Percentiles rank a stretch among this genome's conserved stretches.
These are phyloP conservation scores for Chaetura pelagica DNA, from an alignment of 2,113 vertebrate genomes.

Conservation along the genomic window DNA sequence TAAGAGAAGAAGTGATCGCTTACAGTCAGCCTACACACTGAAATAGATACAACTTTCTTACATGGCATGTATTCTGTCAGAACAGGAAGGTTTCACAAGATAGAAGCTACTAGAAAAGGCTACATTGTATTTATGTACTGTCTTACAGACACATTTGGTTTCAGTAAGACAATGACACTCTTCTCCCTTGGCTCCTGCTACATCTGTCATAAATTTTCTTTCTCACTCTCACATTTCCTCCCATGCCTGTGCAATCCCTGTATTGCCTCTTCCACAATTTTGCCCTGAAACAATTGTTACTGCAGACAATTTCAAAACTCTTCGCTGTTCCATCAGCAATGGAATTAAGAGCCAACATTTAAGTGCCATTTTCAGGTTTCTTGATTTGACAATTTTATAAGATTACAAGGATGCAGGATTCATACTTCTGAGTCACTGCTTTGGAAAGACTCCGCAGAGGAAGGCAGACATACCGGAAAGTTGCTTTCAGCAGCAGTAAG, in stretches of 20 bases:
- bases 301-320: neutral
- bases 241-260: neutral
- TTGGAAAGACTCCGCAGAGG: neutral
- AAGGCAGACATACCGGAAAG: constrained; percentile 32
- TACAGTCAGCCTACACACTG: neutral
- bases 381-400: neutral
- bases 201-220: neutral
- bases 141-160: neutral
- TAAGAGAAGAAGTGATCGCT: neutral
- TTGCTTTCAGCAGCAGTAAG: neutral
- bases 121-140: neutral
- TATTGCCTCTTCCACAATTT: neutral
- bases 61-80: neutral
- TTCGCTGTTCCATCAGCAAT: neutral
- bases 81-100: neutral
- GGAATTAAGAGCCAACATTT: neutral
- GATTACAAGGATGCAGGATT: neutral
- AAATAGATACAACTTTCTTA: neutral
- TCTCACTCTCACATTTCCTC: neutral
- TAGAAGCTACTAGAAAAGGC: neutral
- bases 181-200: neutral
- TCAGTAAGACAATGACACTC: neutral
- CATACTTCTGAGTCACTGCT: constrained; percentile 30
- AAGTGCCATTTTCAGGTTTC: neutral
- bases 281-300: neutral